Base-by-base conservation (phyloP, 2,797 vertebrate species). In the Apogon talboti region DNA sequence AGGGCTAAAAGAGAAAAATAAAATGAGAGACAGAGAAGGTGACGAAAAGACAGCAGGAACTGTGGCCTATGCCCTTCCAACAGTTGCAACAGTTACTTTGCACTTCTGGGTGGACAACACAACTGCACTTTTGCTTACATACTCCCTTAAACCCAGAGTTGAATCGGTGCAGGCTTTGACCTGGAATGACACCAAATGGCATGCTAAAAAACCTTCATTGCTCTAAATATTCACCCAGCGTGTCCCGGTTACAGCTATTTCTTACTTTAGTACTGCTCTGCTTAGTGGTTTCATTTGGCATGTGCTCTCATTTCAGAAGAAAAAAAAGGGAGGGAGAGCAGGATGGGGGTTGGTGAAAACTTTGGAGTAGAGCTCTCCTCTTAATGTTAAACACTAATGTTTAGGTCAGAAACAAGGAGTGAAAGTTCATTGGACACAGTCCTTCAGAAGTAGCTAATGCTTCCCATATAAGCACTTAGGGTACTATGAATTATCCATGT, bases 221-320 rank as follows among this genome's bases (percentile, higher is more conserved):
- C 84, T 81, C 89, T 81, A 87, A 83, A 90, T 86, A 85, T 81
- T 81, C 87, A 74, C 72, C 42, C 76, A 64, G 76, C 79, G 81
- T 86, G 83, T 80, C 88, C 86, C 51, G 64, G 71, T 86, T 90
- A 84, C 78, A 86, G 80, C 76, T 63, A 61, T 79, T 78, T 86
- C 76, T 82, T 87, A 71, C 85, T 85, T 87, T 77, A 78, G 75
- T 58, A 54, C 72, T 77, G 86, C 84, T 87, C 82, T 86, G 87
- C 82, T 87, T 85, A 66, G 84, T 74, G 73, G 78, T 83, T 87
- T 89, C 81, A 83, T 89, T 91, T 87, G 81, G 90, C 82, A 83
- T 87, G 68, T 84, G 86, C 81, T 90, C 82, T 84, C 65, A 79
- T 90, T 91, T 82, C 45, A 69, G 21, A 46, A 4, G 15, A 12